Conservation (phyloP, 2,888 invertebrate species). For the Allophyes oxyacanthae region DNA sequence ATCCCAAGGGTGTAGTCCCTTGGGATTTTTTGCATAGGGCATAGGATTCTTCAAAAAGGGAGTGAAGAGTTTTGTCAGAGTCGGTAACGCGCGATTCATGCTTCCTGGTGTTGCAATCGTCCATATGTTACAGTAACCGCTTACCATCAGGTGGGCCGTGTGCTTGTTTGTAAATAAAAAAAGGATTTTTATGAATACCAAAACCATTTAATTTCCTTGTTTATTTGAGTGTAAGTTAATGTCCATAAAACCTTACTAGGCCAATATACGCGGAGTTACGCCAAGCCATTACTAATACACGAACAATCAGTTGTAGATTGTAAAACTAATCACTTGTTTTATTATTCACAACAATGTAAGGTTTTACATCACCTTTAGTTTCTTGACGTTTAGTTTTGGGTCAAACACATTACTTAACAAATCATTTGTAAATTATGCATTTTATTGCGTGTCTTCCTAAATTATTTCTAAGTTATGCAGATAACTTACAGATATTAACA, state of each 20-base stretch:
- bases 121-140: too few species aligned
- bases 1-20: too few species aligned
- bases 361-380: conserved; percentile 9
- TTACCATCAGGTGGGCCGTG: too few species aligned
- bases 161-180: too few species aligned
- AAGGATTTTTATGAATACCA: background rate
- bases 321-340: conserved; percentile 25
- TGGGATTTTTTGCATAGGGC: too few species aligned
- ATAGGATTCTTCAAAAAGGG: too few species aligned
- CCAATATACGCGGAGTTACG: conserved; percentile 17
- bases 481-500: too few species aligned
- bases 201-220: background rate
- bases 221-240: background rate
- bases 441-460: too few species aligned
- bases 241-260: background rate
- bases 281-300: conserved; percentile 20
- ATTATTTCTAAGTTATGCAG: too few species aligned
- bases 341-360: conserved; percentile 25
- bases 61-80: too few species aligned
- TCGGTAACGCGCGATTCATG: too few species aligned
- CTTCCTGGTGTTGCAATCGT: too few species aligned
- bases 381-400: conserved; percentile 15
- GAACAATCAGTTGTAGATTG: conserved; percentile 28
- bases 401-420: conserved; percentile 4
- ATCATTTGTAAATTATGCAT: conserved; percentile 2